Base-by-base conservation (phyloP, 2,888 invertebrate genomes). In the Liopterus haemorrhoidalis region DNA sequence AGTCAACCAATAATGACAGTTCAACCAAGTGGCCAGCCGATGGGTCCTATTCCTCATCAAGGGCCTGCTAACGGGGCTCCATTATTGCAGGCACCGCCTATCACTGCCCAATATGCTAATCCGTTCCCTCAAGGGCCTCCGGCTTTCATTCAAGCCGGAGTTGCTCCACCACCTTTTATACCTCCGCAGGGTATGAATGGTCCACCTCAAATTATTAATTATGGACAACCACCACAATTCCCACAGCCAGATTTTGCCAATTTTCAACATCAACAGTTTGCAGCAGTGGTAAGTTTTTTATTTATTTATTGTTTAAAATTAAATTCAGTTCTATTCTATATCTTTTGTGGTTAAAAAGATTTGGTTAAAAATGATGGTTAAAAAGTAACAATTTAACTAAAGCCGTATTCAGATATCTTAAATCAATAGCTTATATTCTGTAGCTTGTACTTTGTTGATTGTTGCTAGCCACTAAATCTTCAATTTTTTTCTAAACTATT, bases 141-240 rank as follows among this genome's bases (percentile, higher is more conserved):
- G 4, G 63, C 57, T 46, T 58, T 62, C 3, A 64, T 64, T 36
- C 49, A 61, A 38, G 61, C 57, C 39, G 50, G 55, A 5, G 60
- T 59, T 25, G 52, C 52, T 36, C 57, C 58, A 30, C 58, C 59
- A 9, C 51, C 59, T 6, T 61, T 59, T 49, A 48, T 61, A 41
- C 56, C 58, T 16, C 59, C 59, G 20, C 64, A 61, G 28, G 58
- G 62, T 2, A 54, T 60, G 2, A 59, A 58, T 41, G 55, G 60
- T 18, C 52, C 55, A 14, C 61, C 64, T 4, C 62, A 60, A 44
- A 59, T 67, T 22, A 59, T 68, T 46, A 66, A 67, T 50, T 68
- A 63, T 48, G 67, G 66, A 19, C 65, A 58, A 48, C 67, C 64
- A 38, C 63, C 64, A 15, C 57, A 60, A 44, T 65, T 59, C 47